A percentile compares a stretch with the other conserved stretches of the same genome.
Conservation (phyloP, 2,888 invertebrate species). For the Philereme vetulata region DNA sequence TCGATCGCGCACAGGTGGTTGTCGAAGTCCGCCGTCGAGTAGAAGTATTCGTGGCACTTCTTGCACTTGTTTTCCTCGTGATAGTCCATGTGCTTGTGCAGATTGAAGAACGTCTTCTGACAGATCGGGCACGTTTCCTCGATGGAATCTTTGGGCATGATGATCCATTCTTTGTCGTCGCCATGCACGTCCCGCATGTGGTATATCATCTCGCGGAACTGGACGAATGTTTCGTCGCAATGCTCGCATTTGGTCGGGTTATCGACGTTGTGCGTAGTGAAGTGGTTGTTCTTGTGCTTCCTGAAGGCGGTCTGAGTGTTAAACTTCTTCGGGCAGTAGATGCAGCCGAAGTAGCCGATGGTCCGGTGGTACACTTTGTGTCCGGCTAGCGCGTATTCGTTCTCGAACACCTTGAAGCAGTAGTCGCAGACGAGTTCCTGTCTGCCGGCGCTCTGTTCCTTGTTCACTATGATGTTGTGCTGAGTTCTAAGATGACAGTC, state of each 20-base stretch:
- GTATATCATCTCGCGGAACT: slow-evolving; percentile 79
- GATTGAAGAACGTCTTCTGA: slow-evolving; percentile 71
- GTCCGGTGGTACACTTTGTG: slow-evolving; percentile 78
- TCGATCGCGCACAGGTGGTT: slow-evolving; percentile 75
- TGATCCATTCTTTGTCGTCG: slow-evolving; percentile 76
- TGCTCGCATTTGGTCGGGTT: slow-evolving; percentile 77
- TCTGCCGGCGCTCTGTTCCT: slow-evolving; percentile 56
- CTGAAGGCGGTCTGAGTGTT: slow-evolving; percentile 74
- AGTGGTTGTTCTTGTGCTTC: slow-evolving; percentile 80
- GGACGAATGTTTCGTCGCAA: slow-evolving; percentile 82
- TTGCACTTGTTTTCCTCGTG: slow-evolving; percentile 78
- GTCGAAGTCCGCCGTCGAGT: slow-evolving; percentile 66
- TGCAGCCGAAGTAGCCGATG: slow-evolving; percentile 73
- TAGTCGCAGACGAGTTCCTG: slow-evolving; percentile 74
- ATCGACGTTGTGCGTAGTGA: slow-evolving; percentile 67
- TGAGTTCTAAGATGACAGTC: slow-evolving; percentile 76
- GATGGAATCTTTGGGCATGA: slow-evolving; percentile 70
- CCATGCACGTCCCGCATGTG: slow-evolving; percentile 76
- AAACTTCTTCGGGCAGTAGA: slow-evolving; percentile 80
- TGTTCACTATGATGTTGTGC: slow-evolving; percentile 60
- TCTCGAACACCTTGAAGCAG: slow-evolving; percentile 76
- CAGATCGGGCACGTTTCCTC: slow-evolving; percentile 75
- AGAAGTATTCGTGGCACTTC: slow-evolving; percentile 78
- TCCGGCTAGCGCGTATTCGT: slow-evolving; percentile 65
- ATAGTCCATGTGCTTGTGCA: slow-evolving; percentile 71